phyloP scores from a whole-genome alignment of 2,888 invertebrate genomes.

The Laothoe populi region DNA sequence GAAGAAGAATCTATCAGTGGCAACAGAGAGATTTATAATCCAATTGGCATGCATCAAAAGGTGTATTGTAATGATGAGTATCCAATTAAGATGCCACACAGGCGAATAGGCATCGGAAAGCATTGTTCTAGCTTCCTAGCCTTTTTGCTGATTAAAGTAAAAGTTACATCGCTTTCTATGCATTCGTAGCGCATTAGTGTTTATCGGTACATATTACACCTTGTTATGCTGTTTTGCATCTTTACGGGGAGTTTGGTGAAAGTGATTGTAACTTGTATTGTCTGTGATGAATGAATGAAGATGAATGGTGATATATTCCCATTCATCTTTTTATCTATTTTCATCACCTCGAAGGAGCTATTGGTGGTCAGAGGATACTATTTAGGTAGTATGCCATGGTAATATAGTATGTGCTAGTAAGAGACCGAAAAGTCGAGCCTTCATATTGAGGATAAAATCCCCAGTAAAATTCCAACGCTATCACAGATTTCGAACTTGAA shows the following conservation, averaged over 20 bases:
- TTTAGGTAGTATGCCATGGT: too few species aligned
- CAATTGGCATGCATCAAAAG: not conserved
- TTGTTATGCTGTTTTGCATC: not conserved
- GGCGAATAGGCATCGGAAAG: not conserved
- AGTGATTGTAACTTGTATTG: not conserved
- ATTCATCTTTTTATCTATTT: too few species aligned
- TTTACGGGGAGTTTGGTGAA: not conserved
- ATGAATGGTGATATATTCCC: too few species aligned
- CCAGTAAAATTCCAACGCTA: too few species aligned
- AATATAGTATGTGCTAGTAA: too few species aligned
- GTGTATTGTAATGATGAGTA: slow-evolving; percentile 1
- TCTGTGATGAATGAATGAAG: too few species aligned
- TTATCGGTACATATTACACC: not conserved
- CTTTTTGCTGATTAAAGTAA: slow-evolving; percentile 20
- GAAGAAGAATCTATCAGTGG: not conserved
- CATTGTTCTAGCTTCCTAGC: slow-evolving; percentile 19
- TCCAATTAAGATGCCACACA: slow-evolving; percentile 6
- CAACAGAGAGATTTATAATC: not conserved
- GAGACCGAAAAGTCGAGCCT: too few species aligned
- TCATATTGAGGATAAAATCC: too few species aligned
- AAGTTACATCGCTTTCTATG: slow-evolving; percentile 17
- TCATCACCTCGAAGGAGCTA: too few species aligned
- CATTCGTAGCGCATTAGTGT: slow-evolving; percentile 9
- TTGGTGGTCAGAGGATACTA: too few species aligned
- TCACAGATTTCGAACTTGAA: too few species aligned